Conservation (phyloP, 2,797 vertebrate species). For the Gobio occitaniae region DNA sequence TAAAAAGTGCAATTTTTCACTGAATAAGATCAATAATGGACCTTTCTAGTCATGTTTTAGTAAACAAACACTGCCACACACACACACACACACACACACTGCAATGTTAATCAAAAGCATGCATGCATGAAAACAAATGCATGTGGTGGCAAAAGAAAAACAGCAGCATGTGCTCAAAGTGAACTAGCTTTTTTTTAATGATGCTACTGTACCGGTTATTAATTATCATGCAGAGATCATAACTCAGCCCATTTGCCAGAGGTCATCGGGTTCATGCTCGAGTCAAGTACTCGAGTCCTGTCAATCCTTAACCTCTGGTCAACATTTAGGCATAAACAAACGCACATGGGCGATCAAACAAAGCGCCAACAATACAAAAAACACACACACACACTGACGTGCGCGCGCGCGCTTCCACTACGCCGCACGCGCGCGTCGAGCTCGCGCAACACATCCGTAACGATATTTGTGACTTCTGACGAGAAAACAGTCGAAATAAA, state of each 20-base stretch:
- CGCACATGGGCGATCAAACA: slow-evolving; percentile 43
- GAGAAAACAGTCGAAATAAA: neutral
- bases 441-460: neutral
- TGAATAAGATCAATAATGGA: neutral
- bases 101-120: neutral
- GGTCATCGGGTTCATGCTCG: slow-evolving; percentile 31
- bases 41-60: no score
- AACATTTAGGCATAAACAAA: slow-evolving; percentile 44
- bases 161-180: neutral
- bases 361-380: neutral
- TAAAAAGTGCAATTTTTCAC: no score
- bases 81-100: no score
- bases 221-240: neutral
- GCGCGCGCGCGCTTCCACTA: neutral
- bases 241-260: neutral
- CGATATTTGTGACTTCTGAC: neutral
- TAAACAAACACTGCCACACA: no score
- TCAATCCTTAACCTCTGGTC: slow-evolving; percentile 5
- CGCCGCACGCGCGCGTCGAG: neutral
- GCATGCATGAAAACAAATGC: neutral
- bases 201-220: neutral
- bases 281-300: neutral
- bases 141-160: neutral
- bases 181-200: rapidly evolving
- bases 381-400: neutral